Conservation (phyloP, 2,797 vertebrate genomes). For the Phoebastria nigripes region DNA sequence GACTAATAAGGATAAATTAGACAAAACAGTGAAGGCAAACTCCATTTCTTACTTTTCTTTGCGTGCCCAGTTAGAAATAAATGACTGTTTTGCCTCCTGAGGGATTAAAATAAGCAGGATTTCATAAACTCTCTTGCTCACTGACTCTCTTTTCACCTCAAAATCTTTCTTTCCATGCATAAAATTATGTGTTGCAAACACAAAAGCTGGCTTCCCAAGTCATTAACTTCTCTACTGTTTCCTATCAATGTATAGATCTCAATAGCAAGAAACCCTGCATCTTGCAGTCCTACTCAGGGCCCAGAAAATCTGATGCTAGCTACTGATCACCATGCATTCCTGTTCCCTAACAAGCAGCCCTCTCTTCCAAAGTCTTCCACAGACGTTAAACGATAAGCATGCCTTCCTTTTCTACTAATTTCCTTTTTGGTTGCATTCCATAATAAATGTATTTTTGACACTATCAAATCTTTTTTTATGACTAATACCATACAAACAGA, state of each 20-base stretch:
- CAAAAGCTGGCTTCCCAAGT: constrained; percentile 23
- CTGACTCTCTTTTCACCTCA: constrained; percentile 4
- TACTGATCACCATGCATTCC: background rate
- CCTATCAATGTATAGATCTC: background rate
- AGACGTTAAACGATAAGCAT: background rate
- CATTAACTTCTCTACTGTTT: constrained; percentile 12
- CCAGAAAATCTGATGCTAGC: background rate
- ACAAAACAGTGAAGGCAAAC: constrained; percentile 12
- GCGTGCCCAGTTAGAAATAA: constrained; percentile 53
- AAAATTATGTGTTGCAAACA: background rate
- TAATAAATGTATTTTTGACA: background rate
- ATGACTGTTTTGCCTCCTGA: constrained; percentile 48
- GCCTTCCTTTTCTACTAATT: background rate
- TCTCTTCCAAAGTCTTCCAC: background rate
- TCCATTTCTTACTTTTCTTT: constrained; percentile 42
- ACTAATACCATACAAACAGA: background rate
- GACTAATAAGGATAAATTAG: constrained; percentile 28
- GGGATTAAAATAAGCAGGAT: constrained; percentile 64
- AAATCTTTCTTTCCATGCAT: constrained; percentile 1
- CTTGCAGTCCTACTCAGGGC: background rate
- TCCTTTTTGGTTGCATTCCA: background rate
- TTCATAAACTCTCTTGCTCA: constrained; percentile 41
- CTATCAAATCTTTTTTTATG: background rate
- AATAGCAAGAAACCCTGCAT: background rate
- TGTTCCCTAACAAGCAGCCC: background rate